These are phyloP conservation scores for Anser cygnoides DNA, from an alignment of 2,113 vertebrate species.

Conservation along the genomic window DNA sequence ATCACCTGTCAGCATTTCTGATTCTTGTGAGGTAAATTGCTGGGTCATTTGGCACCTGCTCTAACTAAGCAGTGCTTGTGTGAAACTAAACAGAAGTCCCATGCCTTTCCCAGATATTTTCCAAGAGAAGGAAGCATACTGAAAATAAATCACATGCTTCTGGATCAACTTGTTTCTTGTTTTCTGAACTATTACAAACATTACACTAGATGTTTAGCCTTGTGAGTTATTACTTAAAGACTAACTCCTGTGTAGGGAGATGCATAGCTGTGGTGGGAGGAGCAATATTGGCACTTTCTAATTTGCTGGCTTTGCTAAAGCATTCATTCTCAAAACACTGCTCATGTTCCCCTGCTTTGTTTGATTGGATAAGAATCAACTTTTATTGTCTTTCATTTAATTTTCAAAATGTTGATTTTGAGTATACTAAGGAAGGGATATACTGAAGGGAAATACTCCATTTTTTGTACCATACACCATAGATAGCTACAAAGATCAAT, in stretches of 20 bases:
- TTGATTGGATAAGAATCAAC: not conserved
- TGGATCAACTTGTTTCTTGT: not conserved
- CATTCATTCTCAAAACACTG: not conserved
- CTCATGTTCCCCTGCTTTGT: not conserved
- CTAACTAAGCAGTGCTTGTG: not conserved
- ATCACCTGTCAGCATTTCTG: not conserved
- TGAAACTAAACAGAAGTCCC: not conserved
- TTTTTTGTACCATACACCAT: not conserved
- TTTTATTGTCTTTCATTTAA: not conserved
- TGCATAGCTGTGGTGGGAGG: not conserved
- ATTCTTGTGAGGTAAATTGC: not conserved
- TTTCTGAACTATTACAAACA: not conserved
- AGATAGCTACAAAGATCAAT: not conserved
- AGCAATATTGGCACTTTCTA: not conserved
- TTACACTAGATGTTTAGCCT: not conserved
- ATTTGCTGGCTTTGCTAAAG: not conserved
- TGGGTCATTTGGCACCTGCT: not conserved
- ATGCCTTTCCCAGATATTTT: not conserved
- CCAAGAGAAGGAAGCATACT: not conserved
- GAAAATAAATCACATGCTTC: not conserved
- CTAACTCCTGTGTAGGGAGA: not conserved
- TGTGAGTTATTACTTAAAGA: not conserved
- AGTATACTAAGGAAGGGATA: not conserved
- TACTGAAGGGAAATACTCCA: not conserved
- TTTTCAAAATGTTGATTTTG: not conserved